Base-by-base conservation (phyloP, 2,113 vertebrate species). In the Anseranas semipalmata region DNA sequence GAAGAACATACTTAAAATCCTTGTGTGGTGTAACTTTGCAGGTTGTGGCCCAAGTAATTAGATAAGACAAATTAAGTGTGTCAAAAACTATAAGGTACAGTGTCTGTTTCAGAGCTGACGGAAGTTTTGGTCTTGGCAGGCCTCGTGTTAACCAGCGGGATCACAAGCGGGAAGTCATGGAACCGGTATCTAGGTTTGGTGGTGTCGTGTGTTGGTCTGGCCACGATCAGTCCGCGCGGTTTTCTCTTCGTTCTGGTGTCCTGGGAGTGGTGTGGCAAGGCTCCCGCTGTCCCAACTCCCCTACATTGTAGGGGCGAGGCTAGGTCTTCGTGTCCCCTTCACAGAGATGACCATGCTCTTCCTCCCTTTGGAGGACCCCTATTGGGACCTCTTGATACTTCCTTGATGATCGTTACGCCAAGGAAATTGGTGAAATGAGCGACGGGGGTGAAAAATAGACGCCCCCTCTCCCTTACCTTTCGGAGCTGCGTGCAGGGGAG, bases 201-300 rank as follows among this genome's bases (percentile, higher is more conserved):
- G 41, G 9, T 53, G 74, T 55, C 83, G 43, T 39, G 3, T 68
- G 59, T 46, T 58, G 60, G 12, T 60, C 21, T 87, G 66, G 35
- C 58, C 82, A 12, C 1, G 0, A 46, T 77, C 68, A 43, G 15
- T 72, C 52, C 1, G 1, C 9, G 0, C 35, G 21, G n/a, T 48
- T 87, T 78, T 30, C 2, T 28, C 78, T 85, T 87, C 14, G 3
- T 60, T 89, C 39, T 68, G 16, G 9, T 73, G 28, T 66, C 28
- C 14, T 59, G 1, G 59, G 41, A 60, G 53, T 33, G 32, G 28
- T 33, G 45, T 48, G 20, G 15, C 48, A 35, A 45, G 35, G 78
- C 48, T 87, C 67, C 22, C 39, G 17, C 28, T 63, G 14, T 56
- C 39, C 68, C 70, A 55, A 59, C 27, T 0, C 0, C 84, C 28